Conservation (phyloP, 2,888 invertebrate species). For the Penaeus monodon region DNA sequence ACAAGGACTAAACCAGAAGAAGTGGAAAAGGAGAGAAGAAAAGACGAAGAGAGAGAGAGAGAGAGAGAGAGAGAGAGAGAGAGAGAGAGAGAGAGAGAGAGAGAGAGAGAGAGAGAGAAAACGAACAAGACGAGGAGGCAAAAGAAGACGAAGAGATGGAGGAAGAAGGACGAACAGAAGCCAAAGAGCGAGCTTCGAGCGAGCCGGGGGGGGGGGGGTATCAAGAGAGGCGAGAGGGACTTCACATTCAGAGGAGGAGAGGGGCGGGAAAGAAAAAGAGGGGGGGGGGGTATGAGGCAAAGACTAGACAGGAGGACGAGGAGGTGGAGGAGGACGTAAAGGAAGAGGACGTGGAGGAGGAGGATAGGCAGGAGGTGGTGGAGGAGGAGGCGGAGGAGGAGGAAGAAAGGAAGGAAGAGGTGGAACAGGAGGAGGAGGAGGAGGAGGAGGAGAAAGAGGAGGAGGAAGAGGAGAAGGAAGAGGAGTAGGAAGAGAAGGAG, state of each 20-base stretch:
- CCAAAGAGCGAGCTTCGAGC: not conserved
- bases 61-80: not conserved
- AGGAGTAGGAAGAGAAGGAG: conserved; percentile 1
- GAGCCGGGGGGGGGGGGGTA: not conserved
- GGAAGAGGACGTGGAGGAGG: not conserved
- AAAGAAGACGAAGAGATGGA: not conserved
- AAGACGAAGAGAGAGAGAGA: not conserved
- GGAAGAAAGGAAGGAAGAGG: not conserved
- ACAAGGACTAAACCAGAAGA: not conserved
- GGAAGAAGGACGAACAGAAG: not conserved
- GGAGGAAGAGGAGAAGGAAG: not conserved
- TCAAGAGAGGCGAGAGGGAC: not conserved
- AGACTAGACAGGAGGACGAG: not conserved
- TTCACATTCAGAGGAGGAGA: not conserved
- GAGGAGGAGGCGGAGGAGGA: not conserved
- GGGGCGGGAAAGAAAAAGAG: not conserved
- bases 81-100: not conserved
- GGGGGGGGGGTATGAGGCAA: not conserved
- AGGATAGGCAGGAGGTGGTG: not conserved
- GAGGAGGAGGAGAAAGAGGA: not conserved
- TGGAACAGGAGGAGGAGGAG: not conserved
- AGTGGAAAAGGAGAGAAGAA: not conserved
- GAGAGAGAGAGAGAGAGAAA: too few relatives aligned
- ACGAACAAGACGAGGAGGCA: not conserved
- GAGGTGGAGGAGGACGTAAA: not conserved